A percentile compares a stretch with the other conserved stretches of the same genome.
Conservation (phyloP, 2,888 invertebrate species). For the Mythimna ferrago region DNA sequence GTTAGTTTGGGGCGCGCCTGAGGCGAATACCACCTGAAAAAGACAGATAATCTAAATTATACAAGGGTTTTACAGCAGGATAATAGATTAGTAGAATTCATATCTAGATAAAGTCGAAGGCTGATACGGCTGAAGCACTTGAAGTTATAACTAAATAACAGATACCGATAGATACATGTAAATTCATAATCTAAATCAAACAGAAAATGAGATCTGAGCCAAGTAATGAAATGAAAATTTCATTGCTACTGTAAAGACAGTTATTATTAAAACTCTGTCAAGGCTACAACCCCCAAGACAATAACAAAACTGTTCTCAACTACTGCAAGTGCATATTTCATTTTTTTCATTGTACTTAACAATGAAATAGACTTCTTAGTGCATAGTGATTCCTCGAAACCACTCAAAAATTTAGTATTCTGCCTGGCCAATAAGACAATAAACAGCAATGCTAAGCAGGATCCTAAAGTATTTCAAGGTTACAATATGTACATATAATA, state of each 20-base stretch:
- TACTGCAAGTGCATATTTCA: not conserved
- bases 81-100: not conserved
- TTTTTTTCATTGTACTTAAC: not conserved
- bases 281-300: slow-evolving; percentile 1
- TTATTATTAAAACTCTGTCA: not conserved
- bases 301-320: not conserved
- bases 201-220: too few species aligned
- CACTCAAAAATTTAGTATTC: slow-evolving; percentile 5
- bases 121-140: too few species aligned
- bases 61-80: not conserved
- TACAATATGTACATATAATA: slow-evolving; percentile 31
- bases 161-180: too few species aligned
- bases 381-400: not conserved
- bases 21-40: slow-evolving; percentile 77
- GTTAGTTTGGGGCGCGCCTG: slow-evolving; percentile 74
- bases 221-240: too few species aligned
- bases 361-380: slow-evolving; percentile 1
- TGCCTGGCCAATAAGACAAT: slow-evolving; percentile 18
- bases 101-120: too few species aligned
- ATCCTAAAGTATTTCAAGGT: slow-evolving; percentile 57
- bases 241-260: too few species aligned
- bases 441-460: slow-evolving; percentile 54
- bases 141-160: too few species aligned
- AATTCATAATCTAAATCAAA: too few species aligned
- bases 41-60: not conserved